Base-by-base conservation (phyloP, 23 tunicate species). In the Ascidia mentula region DNA sequence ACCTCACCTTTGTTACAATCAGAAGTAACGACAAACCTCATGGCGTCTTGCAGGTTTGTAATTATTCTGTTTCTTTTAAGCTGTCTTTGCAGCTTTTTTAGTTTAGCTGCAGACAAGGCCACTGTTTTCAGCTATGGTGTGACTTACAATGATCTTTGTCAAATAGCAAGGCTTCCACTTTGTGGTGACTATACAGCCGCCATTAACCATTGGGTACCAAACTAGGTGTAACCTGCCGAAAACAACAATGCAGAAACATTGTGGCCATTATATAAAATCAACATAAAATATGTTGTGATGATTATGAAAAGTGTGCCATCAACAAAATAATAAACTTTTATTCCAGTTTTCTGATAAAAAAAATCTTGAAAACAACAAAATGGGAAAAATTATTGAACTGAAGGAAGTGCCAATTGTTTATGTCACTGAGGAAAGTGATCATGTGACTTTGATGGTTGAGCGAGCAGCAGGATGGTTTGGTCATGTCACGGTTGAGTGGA, bases 391-490 rank as follows among this genome's bases (percentile, higher is more conserved):
- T 18, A 61, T 60, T 28, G 85, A 83, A 79, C n/a, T 20, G 34
- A 13, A 22, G 20, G 73, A 73, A 9, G 77, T 78, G 6, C 82
- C 82, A 22, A 71, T 42, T 0, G 72, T 86, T 26, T 65, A 82
- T 61, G 90, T 86, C n/a, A 46, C 46, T 7, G 97, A 91, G 72
- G 90, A 91, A 78, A 82, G 82, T 1, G 84, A 32, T 28, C 32
- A 65, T 18, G 90, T 81, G 32, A 74, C 37, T 24, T 32, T 91
- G 72, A 46, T 82, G 72, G 84, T 91, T 34, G 90, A 35, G 17
- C 72, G 97, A 61, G 97, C 97, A 32, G 91, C 77, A 6, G 97
- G 97, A 18, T 86, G 90, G 88, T 89, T 81, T 82, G 97, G 97
- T 45, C 83, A 91, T 13, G 90, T 91, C 74, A 82, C 88, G 0